phyloP scores from a whole-genome alignment of 2,113 vertebrate species.

The Eptesicus fuscus region DNA sequence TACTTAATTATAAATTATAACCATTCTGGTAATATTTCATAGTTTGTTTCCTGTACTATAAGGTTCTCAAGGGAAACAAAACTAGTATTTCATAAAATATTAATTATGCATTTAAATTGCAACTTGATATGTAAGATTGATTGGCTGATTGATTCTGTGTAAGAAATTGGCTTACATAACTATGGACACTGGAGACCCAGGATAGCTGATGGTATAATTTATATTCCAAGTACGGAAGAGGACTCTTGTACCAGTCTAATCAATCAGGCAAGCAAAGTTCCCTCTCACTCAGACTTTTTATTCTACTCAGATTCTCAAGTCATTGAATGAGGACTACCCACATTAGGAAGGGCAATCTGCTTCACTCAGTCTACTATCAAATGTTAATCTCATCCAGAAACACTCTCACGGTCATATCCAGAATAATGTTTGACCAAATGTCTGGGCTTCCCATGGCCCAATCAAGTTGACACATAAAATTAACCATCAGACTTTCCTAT shows the following conservation, averaged over 20 bases:
- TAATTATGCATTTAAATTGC: background rate
- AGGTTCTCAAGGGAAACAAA: background rate
- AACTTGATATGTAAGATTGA: background rate
- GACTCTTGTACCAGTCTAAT: background rate
- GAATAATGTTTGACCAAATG: background rate
- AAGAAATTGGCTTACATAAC: background rate
- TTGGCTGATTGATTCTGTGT: background rate
- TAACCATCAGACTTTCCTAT: background rate
- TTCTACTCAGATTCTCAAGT: background rate
- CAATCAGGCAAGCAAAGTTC: background rate
- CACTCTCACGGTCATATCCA: background rate
- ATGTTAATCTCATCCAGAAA: background rate
- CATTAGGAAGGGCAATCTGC: background rate
- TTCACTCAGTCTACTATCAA: background rate
- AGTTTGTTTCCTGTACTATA: background rate
- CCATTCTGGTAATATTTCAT: background rate
- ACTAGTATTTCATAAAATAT: background rate
- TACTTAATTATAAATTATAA: background rate
- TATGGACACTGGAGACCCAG: background rate
- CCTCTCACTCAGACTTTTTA: background rate
- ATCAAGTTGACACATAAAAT: background rate
- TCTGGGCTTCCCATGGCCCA: background rate
- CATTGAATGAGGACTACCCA: background rate
- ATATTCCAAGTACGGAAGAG: background rate
- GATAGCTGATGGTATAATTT: background rate